Evolutionary conservation across 1,140 invertebrate genomes (phyloP), one percentile per base, ranked within the genome.

Genomic region (Cotesia glomerata): DNA sequence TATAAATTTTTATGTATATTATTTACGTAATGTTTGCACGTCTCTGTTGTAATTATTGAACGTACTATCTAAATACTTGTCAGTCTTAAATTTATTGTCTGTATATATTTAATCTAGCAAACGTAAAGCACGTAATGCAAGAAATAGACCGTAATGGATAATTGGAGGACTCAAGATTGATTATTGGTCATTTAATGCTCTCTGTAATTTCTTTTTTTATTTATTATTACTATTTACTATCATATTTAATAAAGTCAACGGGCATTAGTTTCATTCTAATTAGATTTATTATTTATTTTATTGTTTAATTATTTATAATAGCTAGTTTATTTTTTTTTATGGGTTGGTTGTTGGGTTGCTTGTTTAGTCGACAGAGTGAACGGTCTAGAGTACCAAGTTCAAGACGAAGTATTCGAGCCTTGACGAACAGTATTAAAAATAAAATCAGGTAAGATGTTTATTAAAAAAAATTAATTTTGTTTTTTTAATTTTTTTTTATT

Each of bases 281-380:
- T 45, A 64, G n/a, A 39, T 9, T 45, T 64, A 36, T 64, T 35
- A 5, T 65, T 54, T 3, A 61, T 71, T 59, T 62, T 26, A 5
- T 34, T 49, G 35, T 59, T 67, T 62, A 45, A 45, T 45, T 45
- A 45, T 45, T 45, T 45, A 8, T 26, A 26, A 45, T 11, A 2
- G 39, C 1, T 45, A 45, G 39, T 45, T 45, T 45, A 45, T 45
- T 45, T 45, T 52, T 66, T 76, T 62, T 72, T 72, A 66, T 63
- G 58, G 69, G 66, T 72, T 79, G 65, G 73, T 76, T 66, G 68
- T 76, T 77, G 36, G 77, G 73, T 14, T 80, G 71, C 71, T 81
- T 78, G 80, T 78, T 78, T 84, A 84, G 79, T 78, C 76, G 75
- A 67, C 80, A 80, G 65, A 74, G 73, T 80, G 84, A 75, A 78